Evolutionary conservation across 2,888 invertebrate species (phyloP).

Genomic region (Mycalesis mineus): DNA sequence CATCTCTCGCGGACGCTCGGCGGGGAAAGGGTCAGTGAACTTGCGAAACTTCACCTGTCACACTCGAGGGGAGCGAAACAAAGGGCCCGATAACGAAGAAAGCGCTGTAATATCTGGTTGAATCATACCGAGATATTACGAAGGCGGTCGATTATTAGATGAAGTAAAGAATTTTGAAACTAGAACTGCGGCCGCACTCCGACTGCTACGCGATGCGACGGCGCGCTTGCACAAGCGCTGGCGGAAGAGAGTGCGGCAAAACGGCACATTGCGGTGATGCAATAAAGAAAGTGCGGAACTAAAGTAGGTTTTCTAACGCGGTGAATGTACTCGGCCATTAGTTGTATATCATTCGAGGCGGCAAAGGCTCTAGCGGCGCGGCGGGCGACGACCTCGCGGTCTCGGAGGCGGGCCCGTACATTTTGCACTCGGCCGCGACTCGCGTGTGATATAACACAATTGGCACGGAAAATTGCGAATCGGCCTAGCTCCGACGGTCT

Average conservation of each 20-base stretch:
- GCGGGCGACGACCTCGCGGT: constrained; percentile 43
- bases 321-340: constrained; percentile 74
- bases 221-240: constrained; percentile 62
- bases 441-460: constrained; percentile 44
- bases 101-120: constrained; percentile 50
- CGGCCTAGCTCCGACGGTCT: constrained; percentile 38
- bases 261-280: constrained; percentile 69
- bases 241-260: constrained; percentile 73
- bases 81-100: constrained; percentile 60
- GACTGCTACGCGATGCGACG: constrained; percentile 43
- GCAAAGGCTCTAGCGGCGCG: constrained; percentile 37
- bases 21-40: constrained; percentile 66
- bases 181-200: constrained; percentile 42
- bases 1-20: constrained; percentile 56
- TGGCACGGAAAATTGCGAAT: constrained; percentile 45
- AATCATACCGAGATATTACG: constrained; percentile 30
- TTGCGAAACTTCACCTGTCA: constrained; percentile 72
- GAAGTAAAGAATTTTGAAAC: constrained; percentile 51
- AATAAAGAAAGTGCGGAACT: constrained; percentile 78
- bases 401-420: constrained; percentile 50
- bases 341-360: constrained; percentile 65
- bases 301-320: constrained; percentile 74
- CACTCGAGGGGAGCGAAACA: constrained; percentile 54
- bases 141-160: constrained; percentile 31
- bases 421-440: constrained; percentile 55